phyloP scores from a whole-genome alignment of 2,113 vertebrate species.

The Psettodes erumei region DNA sequence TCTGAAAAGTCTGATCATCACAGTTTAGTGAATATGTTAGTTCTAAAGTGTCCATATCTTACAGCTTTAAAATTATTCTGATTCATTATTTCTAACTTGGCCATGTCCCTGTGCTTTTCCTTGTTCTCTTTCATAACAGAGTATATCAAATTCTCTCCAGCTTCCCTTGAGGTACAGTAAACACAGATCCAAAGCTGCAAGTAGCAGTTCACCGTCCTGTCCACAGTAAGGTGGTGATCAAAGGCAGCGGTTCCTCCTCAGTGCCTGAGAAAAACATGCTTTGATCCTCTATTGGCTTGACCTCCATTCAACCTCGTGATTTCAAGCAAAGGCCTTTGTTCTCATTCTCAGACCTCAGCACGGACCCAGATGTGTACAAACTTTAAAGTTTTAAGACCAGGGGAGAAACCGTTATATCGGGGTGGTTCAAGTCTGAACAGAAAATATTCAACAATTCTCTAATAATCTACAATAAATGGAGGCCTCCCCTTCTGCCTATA shows the following conservation, averaged over 20 bases:
- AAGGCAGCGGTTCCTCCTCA: slow-evolving; percentile 67
- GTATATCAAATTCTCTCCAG: slow-evolving; percentile 47
- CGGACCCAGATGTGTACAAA: slow-evolving; percentile 52
- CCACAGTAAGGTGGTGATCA: slow-evolving; percentile 78
- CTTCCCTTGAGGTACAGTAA: slow-evolving; percentile 71
- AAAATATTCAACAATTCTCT: neutral
- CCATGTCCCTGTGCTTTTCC: slow-evolving; percentile 2
- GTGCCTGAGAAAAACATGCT: slow-evolving; percentile 74
- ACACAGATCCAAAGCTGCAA: slow-evolving; percentile 68
- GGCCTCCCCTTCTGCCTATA: neutral
- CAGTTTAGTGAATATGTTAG: slow-evolving; percentile 20
- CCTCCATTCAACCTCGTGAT: slow-evolving; percentile 75
- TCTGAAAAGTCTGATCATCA: neutral
- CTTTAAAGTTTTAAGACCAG: slow-evolving; percentile 46
- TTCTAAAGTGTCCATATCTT: neutral
- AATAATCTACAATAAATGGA: neutral
- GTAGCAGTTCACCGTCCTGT: slow-evolving; percentile 72
- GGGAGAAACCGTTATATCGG: too few relatives aligned
- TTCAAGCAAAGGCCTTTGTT: slow-evolving; percentile 76
- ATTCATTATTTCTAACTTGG: slow-evolving; percentile 2
- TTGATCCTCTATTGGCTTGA: slow-evolving; percentile 82
- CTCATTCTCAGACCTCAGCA: slow-evolving; percentile 62
- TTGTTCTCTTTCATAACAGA: slow-evolving; percentile 24
- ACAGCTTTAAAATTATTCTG: slow-evolving; percentile 7
- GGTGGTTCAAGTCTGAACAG: slow-evolving; percentile 21